Evolutionary conservation across 2,888 invertebrate genomes (phyloP).

Genomic region (Eulithis prunata): DNA sequence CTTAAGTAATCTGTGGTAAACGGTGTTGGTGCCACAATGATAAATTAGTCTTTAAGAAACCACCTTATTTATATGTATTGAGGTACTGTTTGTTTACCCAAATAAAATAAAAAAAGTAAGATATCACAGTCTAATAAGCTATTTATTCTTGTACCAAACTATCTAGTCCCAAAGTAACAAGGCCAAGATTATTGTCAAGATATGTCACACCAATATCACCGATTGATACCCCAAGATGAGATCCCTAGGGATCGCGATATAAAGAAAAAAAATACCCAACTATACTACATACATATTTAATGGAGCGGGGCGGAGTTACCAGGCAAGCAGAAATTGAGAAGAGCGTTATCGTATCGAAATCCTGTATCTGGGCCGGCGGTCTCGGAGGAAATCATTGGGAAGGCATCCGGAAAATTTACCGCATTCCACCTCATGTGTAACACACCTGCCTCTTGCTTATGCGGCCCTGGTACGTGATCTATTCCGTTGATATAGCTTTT

Average conservation of each 20-base stretch:
- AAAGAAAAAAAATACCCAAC: conserved; percentile 61
- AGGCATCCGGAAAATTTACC: conserved; percentile 88
- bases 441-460: conserved; percentile 79
- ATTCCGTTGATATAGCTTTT: conserved; percentile 67
- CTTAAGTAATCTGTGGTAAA: no score
- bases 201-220: conserved; percentile 64
- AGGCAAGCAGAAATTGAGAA: conserved; percentile 77
- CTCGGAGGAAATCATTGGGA: conserved; percentile 92
- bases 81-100: no score
- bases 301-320: conserved; percentile 71
- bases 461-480: conserved; percentile 74
- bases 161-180: conserved; percentile 30
- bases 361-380: conserved; percentile 84
- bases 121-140: conserved; percentile 6
- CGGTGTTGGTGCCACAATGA: no score
- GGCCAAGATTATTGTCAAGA: conserved; percentile 67
- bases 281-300: conserved; percentile 73
- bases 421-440: conserved; percentile 78
- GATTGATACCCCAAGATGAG: conserved; percentile 74
- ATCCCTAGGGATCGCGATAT: conserved; percentile 63
- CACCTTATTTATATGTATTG: no score
- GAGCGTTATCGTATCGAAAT: conserved; percentile 82
- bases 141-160: conserved; percentile 17
- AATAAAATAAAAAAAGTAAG: no score
- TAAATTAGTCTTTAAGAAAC: no score